Evolutionary conservation across 2,113 vertebrate species (phyloP).

Genomic region (Neofelis nebulosa): DNA sequence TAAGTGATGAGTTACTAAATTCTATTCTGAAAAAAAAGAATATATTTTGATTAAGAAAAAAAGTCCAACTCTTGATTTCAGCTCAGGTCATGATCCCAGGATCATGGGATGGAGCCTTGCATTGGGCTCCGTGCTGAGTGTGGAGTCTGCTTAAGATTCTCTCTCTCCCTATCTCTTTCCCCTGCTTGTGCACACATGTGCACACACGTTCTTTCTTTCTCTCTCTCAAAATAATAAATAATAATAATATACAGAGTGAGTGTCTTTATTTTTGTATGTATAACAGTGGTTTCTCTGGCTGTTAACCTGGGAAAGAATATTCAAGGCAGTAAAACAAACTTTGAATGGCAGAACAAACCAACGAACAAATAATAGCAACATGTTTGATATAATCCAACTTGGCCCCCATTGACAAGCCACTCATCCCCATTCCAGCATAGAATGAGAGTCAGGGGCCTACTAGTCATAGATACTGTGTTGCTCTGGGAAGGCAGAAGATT

Average conservation of each 20-base stretch:
- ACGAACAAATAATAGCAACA: background rate
- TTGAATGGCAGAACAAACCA: background rate
- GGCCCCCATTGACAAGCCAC: background rate
- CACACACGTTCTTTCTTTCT: no score
- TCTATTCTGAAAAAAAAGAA: no score
- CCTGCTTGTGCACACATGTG: no score
- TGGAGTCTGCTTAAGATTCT: no score
- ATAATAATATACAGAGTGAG: background rate
- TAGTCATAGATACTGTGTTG: background rate
- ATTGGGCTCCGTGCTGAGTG: no score
- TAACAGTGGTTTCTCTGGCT: background rate
- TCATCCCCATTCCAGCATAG: background rate
- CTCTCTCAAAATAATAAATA: no score
- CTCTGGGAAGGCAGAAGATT: background rate
- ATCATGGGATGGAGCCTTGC: no score
- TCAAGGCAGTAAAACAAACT: background rate
- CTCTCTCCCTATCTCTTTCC: no score
- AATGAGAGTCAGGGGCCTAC: background rate
- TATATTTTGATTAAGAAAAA: no score
- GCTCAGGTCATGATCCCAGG: no score
- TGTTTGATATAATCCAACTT: background rate
- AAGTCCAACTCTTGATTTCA: no score
- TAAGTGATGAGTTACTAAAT: no score
- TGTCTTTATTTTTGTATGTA: background rate
- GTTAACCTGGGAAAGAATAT: background rate